phyloP scores from a whole-genome alignment of 2,888 invertebrate genomes.

The Drosophila percnosoma region DNA sequence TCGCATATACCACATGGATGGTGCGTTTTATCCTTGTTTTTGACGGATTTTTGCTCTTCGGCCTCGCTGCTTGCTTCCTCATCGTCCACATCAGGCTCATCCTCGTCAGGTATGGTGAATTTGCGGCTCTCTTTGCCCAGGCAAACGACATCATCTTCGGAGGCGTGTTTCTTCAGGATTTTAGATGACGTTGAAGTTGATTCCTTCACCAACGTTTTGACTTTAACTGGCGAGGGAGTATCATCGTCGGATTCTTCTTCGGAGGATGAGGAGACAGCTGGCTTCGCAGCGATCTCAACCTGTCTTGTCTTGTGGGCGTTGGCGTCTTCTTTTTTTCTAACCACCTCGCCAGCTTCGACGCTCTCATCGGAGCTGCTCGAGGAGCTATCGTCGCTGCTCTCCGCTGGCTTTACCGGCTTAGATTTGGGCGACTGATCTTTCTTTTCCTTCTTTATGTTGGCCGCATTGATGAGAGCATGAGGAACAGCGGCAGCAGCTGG shows the following conservation, averaged over 20 bases:
- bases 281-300: constrained; percentile 14
- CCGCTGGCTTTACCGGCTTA: background rate
- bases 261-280: constrained; percentile 48
- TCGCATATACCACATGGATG: constrained; percentile 78
- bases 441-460: constrained; percentile 64
- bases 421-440: constrained; percentile 15
- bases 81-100: constrained; percentile 22
- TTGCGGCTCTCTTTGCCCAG: constrained; percentile 72
- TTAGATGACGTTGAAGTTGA: constrained; percentile 28
- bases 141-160: constrained; percentile 82
- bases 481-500: background rate
- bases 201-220: constrained; percentile 32
- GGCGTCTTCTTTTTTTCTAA: constrained; percentile 19
- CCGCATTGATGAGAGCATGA: constrained; percentile 21
- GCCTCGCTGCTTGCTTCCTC: constrained; percentile 26
- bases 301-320: constrained; percentile 14
- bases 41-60: constrained; percentile 19
- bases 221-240: constrained; percentile 22
- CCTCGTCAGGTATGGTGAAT: constrained; percentile 75
- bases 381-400: constrained; percentile 50
- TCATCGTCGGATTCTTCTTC: constrained; percentile 46
- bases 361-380: constrained; percentile 57
- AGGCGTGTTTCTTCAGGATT: constrained; percentile 21
- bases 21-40: constrained; percentile 19
- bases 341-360: constrained; percentile 50